Percentiles rank a stretch among this genome's conserved stretches.
Evolutionary conservation across 1,140 invertebrate species (phyloP).

Genomic region (Drosophila santomea): DNA sequence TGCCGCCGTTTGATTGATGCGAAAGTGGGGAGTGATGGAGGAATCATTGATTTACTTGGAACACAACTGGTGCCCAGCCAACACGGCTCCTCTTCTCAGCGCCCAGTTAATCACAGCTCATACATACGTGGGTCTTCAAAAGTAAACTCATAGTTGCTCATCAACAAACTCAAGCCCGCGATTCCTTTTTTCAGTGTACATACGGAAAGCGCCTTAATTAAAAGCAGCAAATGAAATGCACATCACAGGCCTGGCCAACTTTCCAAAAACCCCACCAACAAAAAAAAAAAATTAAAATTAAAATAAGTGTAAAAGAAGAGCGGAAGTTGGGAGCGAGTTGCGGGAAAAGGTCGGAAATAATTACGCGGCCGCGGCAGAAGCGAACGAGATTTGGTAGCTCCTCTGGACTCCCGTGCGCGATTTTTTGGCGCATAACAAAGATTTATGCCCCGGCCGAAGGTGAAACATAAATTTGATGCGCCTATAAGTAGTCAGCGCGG

Average conservation of each 20-base stretch:
- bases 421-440: slow-evolving; percentile 60
- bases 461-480: slow-evolving; percentile 66
- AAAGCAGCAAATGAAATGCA: slow-evolving; percentile 41
- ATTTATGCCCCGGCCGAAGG: slow-evolving; percentile 62
- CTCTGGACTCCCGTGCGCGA: slow-evolving; percentile 18
- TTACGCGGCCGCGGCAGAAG: slow-evolving; percentile 24
- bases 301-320: background rate
- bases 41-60: slow-evolving; percentile 25
- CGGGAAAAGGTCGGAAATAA: slow-evolving; percentile 28
- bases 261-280: slow-evolving; percentile 3
- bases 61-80: slow-evolving; percentile 5
- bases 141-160: too few relatives aligned
- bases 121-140: slow-evolving; percentile 5
- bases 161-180: background rate
- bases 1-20: slow-evolving; percentile 64
- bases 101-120: slow-evolving; percentile 27
- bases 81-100: background rate
- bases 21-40: background rate
- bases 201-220: slow-evolving; percentile 33
- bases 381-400: slow-evolving; percentile 23
- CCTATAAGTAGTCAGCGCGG: slow-evolving; percentile 47
- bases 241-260: slow-evolving; percentile 33
- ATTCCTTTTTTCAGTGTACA: background rate
- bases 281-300: background rate
- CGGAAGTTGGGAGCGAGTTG: background rate